Percentiles rank a stretch among this genome's conserved stretches.
phyloP scores from a whole-genome alignment of 37 sponge, comb jelly and placozoan genomes.

The Oopsacas minuta region DNA sequence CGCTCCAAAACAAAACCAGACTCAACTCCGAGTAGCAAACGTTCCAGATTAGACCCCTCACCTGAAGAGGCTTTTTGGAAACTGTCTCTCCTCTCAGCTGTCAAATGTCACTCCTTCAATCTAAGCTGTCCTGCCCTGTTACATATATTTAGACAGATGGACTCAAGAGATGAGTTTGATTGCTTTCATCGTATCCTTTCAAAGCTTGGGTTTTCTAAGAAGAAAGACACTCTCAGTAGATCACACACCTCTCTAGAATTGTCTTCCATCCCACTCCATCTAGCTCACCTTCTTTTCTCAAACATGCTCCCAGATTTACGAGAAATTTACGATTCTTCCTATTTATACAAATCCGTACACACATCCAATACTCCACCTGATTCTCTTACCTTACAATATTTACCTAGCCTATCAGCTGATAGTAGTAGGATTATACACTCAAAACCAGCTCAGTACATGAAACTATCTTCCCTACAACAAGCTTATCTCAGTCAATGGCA shows the following conservation, averaged over 20 bases:
- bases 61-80: not conserved
- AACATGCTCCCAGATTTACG: not conserved
- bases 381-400: not conserved
- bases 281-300: not conserved
- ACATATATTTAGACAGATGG: not conserved
- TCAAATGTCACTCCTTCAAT: not conserved
- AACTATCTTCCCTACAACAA: not conserved
- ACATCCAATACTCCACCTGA: not conserved
- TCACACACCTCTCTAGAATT: not conserved
- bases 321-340: not conserved
- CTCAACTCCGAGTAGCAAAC: not conserved
- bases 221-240: not conserved
- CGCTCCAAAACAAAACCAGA: not conserved
- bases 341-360: constrained; percentile 9
- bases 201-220: constrained; percentile 8
- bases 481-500: not conserved
- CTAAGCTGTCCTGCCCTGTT: not conserved
- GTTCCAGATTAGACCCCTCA: not conserved
- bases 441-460: not conserved
- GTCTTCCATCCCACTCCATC: not conserved
- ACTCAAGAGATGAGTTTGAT: constrained; percentile 6
- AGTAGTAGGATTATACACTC: not conserved
- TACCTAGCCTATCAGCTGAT: not conserved
- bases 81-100: not conserved
- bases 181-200: not conserved